These are phyloP conservation scores for Myiopsitta monachus DNA, from an alignment of 2,113 vertebrate genomes.

Conservation along the genomic window DNA sequence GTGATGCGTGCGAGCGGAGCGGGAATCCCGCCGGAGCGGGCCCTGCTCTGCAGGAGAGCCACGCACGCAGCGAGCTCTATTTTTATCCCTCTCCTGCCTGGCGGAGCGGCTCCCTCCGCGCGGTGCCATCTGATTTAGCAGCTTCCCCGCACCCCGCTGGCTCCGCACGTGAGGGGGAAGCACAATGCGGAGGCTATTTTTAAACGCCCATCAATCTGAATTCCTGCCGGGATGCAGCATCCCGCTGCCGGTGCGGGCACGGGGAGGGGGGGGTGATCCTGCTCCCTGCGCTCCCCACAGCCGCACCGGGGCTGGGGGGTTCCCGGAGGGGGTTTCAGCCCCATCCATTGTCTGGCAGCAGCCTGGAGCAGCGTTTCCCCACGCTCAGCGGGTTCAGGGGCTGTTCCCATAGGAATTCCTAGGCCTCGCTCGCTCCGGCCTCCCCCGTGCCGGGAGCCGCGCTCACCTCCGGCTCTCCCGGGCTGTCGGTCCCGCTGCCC, in stretches of 20 bases:
- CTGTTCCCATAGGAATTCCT: not conserved
- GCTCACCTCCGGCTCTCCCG: not conserved
- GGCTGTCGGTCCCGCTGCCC: not conserved
- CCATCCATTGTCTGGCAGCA: not conserved
- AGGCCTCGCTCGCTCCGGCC: not conserved
- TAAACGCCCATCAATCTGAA: slow-evolving; percentile 65
- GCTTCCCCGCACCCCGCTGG: slow-evolving; percentile 65
- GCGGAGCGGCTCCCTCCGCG: slow-evolving; percentile 48
- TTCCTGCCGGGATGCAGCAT: slow-evolving; percentile 36
- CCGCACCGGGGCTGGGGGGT: too few species aligned
- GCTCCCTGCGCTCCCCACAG: not conserved
- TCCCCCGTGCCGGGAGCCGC: not conserved
- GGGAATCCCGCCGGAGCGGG: slow-evolving; percentile 40
- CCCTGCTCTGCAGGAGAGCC: slow-evolving; percentile 26
- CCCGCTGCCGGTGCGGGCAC: not conserved
- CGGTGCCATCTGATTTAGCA: slow-evolving; percentile 68
- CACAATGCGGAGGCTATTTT: slow-evolving; percentile 69
- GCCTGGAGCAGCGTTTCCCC: not conserved
- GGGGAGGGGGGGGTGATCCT: not conserved
- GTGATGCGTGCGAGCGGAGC: not conserved
- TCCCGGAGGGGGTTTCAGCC: not conserved
- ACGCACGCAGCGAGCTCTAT: slow-evolving; percentile 46
- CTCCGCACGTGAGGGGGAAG: slow-evolving; percentile 70
- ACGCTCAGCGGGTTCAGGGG: not conserved
- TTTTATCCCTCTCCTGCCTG: slow-evolving; percentile 60